Evolutionary conservation across 2,113 vertebrate species (phyloP).

Genomic region (Tachycineta bicolor): DNA sequence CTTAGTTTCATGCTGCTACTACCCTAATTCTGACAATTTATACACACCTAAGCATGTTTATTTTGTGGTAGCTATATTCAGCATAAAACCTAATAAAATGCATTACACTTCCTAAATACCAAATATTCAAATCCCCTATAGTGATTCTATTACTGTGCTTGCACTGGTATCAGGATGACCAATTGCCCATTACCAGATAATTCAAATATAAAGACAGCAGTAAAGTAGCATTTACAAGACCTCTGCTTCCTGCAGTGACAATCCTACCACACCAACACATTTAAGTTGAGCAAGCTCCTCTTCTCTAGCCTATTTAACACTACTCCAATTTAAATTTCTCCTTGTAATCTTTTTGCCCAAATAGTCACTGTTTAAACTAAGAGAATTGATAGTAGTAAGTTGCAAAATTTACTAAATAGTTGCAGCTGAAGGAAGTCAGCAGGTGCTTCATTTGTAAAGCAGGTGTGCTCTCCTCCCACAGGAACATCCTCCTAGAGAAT

Average conservation of each 20-base stretch:
- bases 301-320: background rate
- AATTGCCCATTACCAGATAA: background rate
- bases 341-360: background rate
- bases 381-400: accelerated
- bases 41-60: background rate
- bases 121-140: background rate
- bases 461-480: background rate
- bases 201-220: background rate
- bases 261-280: background rate
- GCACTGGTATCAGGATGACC: background rate
- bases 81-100: background rate
- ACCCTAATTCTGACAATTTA: background rate
- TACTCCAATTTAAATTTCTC: background rate
- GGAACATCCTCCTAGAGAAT: background rate
- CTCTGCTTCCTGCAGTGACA: background rate
- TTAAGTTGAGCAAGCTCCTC: background rate
- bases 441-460: background rate
- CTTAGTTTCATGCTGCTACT: background rate
- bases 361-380: background rate
- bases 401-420: background rate
- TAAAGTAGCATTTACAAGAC: background rate
- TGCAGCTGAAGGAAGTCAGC: background rate
- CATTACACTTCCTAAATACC: background rate
- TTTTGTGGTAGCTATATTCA: background rate
- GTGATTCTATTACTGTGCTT: background rate